phyloP scores from a whole-genome alignment of 2,113 vertebrate genomes.

The Gila orcuttii region DNA sequence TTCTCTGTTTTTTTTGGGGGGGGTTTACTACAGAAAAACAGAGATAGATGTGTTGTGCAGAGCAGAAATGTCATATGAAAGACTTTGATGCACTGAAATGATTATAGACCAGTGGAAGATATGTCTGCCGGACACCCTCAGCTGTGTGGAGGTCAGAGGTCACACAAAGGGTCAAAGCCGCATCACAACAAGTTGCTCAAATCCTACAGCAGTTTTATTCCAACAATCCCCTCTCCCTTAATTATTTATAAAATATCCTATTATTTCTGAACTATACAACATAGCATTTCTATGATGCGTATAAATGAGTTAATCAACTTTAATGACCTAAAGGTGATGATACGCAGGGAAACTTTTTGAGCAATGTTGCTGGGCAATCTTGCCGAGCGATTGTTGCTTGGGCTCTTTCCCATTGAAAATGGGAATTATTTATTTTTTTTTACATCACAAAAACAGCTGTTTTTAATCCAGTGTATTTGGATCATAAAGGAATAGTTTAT shows the following conservation, averaged over 20 bases:
- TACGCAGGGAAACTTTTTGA: too few relatives aligned
- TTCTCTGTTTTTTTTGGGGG: background rate
- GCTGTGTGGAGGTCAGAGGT: conserved; percentile 4
- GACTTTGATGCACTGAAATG: background rate
- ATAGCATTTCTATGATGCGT: background rate
- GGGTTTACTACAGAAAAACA: background rate
- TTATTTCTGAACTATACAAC: background rate
- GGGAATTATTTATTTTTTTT: too few relatives aligned
- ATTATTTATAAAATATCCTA: background rate
- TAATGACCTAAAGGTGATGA: background rate
- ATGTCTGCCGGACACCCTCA: background rate
- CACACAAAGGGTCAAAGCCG: background rate
- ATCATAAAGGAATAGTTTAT: background rate
- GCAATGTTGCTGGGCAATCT: too few relatives aligned
- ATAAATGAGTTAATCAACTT: background rate
- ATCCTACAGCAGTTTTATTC: background rate
- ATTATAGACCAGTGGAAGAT: background rate
- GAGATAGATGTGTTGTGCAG: background rate
- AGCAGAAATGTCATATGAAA: background rate
- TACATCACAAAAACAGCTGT: too few relatives aligned
- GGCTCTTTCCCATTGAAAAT: too few relatives aligned
- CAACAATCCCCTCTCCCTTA: background rate
- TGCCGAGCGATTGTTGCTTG: too few relatives aligned
- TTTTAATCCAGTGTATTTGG: background rate
- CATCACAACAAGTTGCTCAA: background rate